Evolutionary conservation across 2,113 vertebrate species (phyloP), one percentile per base, ranked within the genome.

Genomic region (Pundamilia nyererei): DNA sequence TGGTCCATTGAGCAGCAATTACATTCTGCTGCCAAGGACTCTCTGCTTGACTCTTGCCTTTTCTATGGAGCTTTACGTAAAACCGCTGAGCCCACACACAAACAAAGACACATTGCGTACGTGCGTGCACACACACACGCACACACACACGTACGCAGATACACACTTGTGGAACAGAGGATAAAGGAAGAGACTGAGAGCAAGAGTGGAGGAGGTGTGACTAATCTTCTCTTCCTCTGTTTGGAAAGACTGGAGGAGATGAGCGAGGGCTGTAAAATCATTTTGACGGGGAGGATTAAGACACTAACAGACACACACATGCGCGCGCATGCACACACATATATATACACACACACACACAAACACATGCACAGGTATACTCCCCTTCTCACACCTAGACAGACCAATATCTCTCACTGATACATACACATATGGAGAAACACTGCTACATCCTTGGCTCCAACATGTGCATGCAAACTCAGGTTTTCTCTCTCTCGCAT

Each of bases 201-300:
- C 91, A 94, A 88, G 82, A 93, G 94, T 89, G 93, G 93, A 95
- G 93, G 94, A 94, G 92, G 93, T 94, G 94, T 94, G 94, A 95
- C 95, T 95, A 96, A 96, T 96, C 93, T 91, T 80, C 89, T 94
- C 93, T 93, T 95, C 93, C 93, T 95, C 90, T 92, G 87, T 93
- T 94, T 89, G 84, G 91, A 89, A 93, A 94, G 91, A 94, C 90
- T 87, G 90, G 93, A 89, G 84, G 92, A 93, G 94, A 95, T 95
- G 95, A 96, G 91, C 87, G 91, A 91, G 89, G 65, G 86, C 92
- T 94, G 93, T 94, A 93, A 95, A 96, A 96, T 95, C 92, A 92
- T 95, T 94, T 93, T 95, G 95, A 96, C 94, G 60, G 93, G 90
- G 89, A 89, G 93, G 95, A 96, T 96, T 96, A 96, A 91, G 90